These are phyloP conservation scores for Pseudoips prasinana DNA, from an alignment of 2,888 invertebrate species.

Conservation along the genomic window DNA sequence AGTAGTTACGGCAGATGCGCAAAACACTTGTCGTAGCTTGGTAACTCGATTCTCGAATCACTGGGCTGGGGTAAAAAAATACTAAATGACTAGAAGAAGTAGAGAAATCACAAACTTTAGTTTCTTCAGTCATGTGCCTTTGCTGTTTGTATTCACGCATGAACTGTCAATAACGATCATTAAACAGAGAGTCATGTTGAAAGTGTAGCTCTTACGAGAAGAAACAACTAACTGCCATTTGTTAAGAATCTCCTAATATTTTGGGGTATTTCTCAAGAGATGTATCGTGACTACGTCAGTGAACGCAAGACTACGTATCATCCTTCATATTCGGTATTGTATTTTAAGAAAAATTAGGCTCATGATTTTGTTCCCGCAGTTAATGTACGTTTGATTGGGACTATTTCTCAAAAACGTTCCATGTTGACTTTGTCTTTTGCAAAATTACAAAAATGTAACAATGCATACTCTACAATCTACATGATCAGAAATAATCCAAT, in stretches of 20 bases:
- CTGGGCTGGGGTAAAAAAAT: slow-evolving; percentile 29
- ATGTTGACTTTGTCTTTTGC: not conserved
- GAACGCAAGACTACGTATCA: slow-evolving; percentile 6
- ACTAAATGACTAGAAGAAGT: not conserved
- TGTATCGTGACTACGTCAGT: too few species aligned
- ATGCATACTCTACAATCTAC: not conserved
- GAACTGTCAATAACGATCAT: slow-evolving; percentile 8
- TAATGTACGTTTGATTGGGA: not conserved
- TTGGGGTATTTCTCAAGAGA: slow-evolving; percentile 4
- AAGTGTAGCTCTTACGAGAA: slow-evolving; percentile 14
- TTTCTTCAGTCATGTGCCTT: slow-evolving; percentile 9
- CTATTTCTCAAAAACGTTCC: not conserved
- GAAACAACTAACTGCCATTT: slow-evolving; percentile 20
- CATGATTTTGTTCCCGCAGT: not conserved
- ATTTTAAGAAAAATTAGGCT: not conserved
- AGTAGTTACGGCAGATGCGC: slow-evolving; percentile 16
- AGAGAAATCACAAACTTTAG: not conserved
- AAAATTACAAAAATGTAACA: not conserved
- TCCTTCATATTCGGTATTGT: slow-evolving; percentile 2
- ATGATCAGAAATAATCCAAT: slow-evolving; percentile 3
- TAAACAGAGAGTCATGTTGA: not conserved
- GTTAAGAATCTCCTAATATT: slow-evolving; percentile 23
- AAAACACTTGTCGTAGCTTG: slow-evolving; percentile 30
- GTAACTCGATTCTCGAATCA: slow-evolving; percentile 23
- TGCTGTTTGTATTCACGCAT: slow-evolving; percentile 4